Base-by-base conservation (phyloP, 1,140 invertebrate genomes). In the Drosophila watanabei region DNA sequence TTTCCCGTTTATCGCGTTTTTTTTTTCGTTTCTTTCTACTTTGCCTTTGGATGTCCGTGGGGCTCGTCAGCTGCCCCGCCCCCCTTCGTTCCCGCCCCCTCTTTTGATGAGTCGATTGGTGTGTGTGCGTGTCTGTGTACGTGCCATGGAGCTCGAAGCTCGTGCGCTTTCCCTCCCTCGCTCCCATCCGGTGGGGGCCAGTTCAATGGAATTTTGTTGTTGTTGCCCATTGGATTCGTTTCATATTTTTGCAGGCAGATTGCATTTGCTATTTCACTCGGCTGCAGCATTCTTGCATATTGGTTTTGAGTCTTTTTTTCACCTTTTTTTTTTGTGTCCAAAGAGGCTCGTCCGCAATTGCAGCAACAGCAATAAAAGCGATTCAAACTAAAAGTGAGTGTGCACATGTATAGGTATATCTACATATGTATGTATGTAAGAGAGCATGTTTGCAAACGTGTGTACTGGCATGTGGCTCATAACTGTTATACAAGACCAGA, bases 31-130 rank as follows among this genome's bases (percentile, higher is more conserved):
- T 51, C 32, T 37, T 14, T 68, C 33, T 37, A 20, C 62, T 63
- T 46, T 73, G 63, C 60, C 41, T 78, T 72, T 69, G 72, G 64
- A 70, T 49, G 75, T 82, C 82, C 76, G 79, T 88, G 84, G 84
- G 84, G 84, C 84, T 83, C 84, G 80, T 83, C 84, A 75, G 65
- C 72, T 59, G 48, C 57, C 59, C 61, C 32, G 48, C 41, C 48
- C 24, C 62, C 54, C 18, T 61, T 57, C 45, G 54, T 51, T 61
- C 51, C 33, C 48, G 46, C 32, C 39, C 33, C 35, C 51, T 49
- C 43, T 51, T 61, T 33, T 39, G 28, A 43, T 54, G 20, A 32
- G 52, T 48, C 24, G 16, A n/a, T 28, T 52, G 28, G 16, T 71
- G 46, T 39, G 20, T 57, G 32, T 41, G 58, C 58, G 37, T n/a